Evolutionary conservation across 2,113 vertebrate species (phyloP).

Genomic region (Mionectes macconnelli): DNA sequence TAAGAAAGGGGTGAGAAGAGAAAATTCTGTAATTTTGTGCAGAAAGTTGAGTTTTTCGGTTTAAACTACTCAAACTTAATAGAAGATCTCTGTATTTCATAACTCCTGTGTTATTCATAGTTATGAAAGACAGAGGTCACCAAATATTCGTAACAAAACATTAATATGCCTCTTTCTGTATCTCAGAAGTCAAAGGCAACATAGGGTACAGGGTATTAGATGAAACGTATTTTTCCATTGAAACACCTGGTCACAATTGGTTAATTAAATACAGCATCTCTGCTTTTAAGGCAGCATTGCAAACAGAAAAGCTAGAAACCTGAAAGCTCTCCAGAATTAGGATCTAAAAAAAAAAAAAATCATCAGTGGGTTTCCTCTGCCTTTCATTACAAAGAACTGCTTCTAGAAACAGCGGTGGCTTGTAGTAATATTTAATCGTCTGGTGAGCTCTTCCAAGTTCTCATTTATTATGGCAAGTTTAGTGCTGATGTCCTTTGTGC

Average conservation of each 20-base stretch:
- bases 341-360: not conserved
- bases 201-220: not conserved
- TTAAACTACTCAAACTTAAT: not conserved
- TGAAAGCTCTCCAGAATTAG: not conserved
- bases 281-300: not conserved
- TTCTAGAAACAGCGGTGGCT: not conserved
- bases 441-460: not conserved
- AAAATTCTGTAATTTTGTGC: not conserved
- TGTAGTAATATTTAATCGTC: not conserved
- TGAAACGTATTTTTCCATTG: not conserved
- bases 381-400: not conserved
- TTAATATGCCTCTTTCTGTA: not conserved
- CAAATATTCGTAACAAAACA: not conserved
- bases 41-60: not conserved
- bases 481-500: not conserved
- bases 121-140: conserved; percentile 12
- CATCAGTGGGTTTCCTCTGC: not conserved
- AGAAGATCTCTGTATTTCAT: not conserved
- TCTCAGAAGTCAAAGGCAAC: not conserved
- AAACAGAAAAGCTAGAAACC: not conserved
- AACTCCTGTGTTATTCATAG: not conserved
- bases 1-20: not conserved
- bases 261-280: not conserved
- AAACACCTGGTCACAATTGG: not conserved
- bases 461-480: not conserved